These are phyloP conservation scores for Dolichotis patagonum DNA, from an alignment of 2,113 vertebrate genomes.

Conservation along the genomic window DNA sequence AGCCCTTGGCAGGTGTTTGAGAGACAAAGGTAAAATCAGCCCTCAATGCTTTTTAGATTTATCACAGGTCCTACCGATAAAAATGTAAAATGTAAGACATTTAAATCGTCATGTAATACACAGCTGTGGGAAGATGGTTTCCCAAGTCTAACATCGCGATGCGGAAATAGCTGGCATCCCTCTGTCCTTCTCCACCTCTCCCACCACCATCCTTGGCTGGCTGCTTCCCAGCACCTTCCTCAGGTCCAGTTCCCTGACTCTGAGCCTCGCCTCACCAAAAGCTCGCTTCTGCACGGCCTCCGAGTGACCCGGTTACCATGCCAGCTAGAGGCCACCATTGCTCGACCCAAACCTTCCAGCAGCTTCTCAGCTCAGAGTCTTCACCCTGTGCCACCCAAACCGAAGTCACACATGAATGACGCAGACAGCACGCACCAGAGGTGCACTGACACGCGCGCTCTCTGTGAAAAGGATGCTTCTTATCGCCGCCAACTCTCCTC, in stretches of 20 bases:
- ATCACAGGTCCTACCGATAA: not conserved
- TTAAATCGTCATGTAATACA: not conserved
- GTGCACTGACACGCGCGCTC: not conserved
- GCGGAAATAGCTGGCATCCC: not conserved
- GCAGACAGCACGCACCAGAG: fast-evolving
- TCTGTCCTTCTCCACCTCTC: not conserved
- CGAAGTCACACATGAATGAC: not conserved
- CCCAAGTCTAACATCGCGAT: not conserved
- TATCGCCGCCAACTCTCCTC: not conserved
- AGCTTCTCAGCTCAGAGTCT: not conserved
- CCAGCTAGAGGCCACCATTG: not conserved
- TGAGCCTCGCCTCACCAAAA: not conserved
- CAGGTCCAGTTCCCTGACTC: not conserved
- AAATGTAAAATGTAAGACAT: not conserved
- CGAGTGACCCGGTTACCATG: not conserved
- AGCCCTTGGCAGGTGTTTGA: not conserved
- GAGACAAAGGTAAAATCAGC: not conserved
- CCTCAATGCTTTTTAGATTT: not conserved
- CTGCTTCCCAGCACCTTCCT: not conserved
- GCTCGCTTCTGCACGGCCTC: not conserved
- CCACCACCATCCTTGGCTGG: not conserved
- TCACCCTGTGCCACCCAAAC: not conserved
- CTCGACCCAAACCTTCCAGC: not conserved
- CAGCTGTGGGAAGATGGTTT: not conserved
- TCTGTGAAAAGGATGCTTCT: not conserved